Percentiles rank a stretch among this genome's conserved stretches.
These are phyloP conservation scores for Daboia siamensis DNA, from an alignment of 2,113 vertebrate genomes.

Conservation along the genomic window DNA sequence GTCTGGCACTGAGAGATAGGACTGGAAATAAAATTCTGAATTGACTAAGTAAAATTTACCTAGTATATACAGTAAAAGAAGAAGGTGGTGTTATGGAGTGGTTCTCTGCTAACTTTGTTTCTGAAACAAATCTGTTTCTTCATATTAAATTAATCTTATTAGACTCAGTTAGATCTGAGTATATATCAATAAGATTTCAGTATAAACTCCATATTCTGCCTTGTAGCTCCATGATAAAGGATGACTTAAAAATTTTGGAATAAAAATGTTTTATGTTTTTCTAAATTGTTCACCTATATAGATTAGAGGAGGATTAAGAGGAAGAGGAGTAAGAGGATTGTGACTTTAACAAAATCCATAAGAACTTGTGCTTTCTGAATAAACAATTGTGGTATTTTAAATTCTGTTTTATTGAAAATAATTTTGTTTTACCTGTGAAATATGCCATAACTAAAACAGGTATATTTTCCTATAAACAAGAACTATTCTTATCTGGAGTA, in stretches of 20 bases:
- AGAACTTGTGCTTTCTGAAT: not conserved
- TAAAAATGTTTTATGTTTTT: not conserved
- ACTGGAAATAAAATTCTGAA: not conserved
- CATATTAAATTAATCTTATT: not conserved
- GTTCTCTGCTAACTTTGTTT: not conserved
- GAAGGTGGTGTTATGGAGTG: not conserved
- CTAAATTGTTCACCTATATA: not conserved
- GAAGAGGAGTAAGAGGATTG: not conserved
- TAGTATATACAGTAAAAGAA: not conserved
- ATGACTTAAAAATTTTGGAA: not conserved
- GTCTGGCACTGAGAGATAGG: not conserved
- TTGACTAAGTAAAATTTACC: not conserved
- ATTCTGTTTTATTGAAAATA: not conserved
- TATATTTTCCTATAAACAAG: not conserved
- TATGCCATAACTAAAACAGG: not conserved
- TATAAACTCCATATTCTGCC: not conserved
- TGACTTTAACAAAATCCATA: not conserved
- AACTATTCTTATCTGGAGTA: not conserved
- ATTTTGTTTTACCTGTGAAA: not conserved
- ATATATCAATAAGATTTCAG: not conserved
- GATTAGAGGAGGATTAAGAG: not conserved
- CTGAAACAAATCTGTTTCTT: not conserved
- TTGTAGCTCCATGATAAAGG: not conserved
- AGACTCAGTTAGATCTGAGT: not conserved
- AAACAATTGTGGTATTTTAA: not conserved